Evolutionary conservation across 2,888 invertebrate genomes (phyloP), one percentile per base, ranked within the genome.

Genomic region (Octodonta nipae): DNA sequence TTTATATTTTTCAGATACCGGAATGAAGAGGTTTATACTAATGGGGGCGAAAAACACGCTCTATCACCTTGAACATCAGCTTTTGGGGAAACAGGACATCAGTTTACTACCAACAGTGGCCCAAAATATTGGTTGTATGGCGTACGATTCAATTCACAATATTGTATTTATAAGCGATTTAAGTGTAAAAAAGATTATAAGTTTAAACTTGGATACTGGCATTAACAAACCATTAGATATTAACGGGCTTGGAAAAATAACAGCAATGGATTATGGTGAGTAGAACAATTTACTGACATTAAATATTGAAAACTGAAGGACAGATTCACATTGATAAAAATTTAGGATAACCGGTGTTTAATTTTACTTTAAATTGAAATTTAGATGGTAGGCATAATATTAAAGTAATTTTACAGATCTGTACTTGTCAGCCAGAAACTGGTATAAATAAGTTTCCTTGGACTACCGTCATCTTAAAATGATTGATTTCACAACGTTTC

Each of bases 51-150:
- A 67, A 0, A 63, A 70, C 5, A 51, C 63, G 5, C 61, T 85
- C 28, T 58, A 76, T 1, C 63, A 69, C 32, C 62, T 84, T 15
- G 71, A 77, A 45, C 78, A 79, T 48, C 70, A 76, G 38, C 47
- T 65, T 1, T 63, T 85, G 14, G 82, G 83, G 3, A 74, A 70
- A 43, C 78, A 80, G 2, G 68, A 68, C 44, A 58, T 68, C 1
- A 63, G 63, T 12, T 41, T 45, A 5, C 49, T 54, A 33, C 52
- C 47, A 26, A 36, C 50, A 33, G 53, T 61, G 30, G 64, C 68
- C 0, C 62, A 65, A 33, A 61, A 68, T 5, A 70, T 82, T 8
- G 73, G 73, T 28, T 77, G 77, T 10, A 59, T 86, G 56, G 70
- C 77, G 0, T 82, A 74, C 45, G 75, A 84, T 45, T 67, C 66